Base-by-base conservation (phyloP, 2,888 invertebrate genomes). In the Yponomeuta cagnagella region DNA sequence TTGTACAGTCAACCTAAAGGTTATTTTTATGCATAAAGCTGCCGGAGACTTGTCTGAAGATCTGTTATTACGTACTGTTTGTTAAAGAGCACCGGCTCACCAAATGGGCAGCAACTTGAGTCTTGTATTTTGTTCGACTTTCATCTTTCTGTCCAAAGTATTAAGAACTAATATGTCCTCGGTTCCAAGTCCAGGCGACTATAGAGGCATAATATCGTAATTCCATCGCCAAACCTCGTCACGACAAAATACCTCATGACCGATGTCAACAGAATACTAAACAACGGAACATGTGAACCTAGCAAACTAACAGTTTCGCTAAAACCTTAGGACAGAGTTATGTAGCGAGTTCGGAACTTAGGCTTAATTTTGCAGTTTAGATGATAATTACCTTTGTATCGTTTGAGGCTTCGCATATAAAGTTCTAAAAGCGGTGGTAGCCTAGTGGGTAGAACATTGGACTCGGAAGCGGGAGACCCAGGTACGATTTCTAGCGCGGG, bases 181-280 rank as follows among this genome's bases (percentile, higher is more conserved):
- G 2, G 52, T 58, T 58, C 15, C 23, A n/a, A 8, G 64, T 64
- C 10, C n/a, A 30, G 31, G 30, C 9, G 0, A 64, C 10, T 64
- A 8, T 64, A 10, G 31, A 2, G 4, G 69, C 65, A 66, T 70
- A 70, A 68, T 70, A 72, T 71, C 9, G 64, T 64, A 30, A 70
- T 70, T 71, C 63, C 52, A 70, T n/a, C 66, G 63, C 69, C 69
- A 23, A 31, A 65, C 30, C 30, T 10, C 67, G 72, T 68, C 52
- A 66, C 65, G 37, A 31, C 72, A 68, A 73, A 74, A 74, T 73
- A 71, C 73, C 72, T 66, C 58, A 72, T 66, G 68, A 65, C 31
- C 48, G 12, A 31, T 63, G 73, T 52, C 33, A 15, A n/a, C 33
- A 66, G 74, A 72, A 74, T 74, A 66, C 63, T 1, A 67, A 72